Percentiles rank a stretch among this genome's conserved stretches.
phyloP scores from a whole-genome alignment of 2,797 vertebrate genomes.

The Phrynocephalus forsythii region DNA sequence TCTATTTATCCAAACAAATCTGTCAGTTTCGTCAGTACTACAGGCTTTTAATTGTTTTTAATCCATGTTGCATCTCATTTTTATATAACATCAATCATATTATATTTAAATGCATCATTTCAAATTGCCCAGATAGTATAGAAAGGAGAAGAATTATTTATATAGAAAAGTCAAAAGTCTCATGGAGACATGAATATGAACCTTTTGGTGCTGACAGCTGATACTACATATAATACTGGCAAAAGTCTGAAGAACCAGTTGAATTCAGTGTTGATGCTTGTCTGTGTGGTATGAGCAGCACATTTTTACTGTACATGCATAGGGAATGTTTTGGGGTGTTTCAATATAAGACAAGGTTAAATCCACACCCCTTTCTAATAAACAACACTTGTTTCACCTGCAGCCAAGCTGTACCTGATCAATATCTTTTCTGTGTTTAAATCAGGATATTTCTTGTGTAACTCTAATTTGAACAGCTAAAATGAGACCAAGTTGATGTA shows the following conservation, averaged over 20 bases:
- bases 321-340: constrained; percentile 8
- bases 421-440: constrained; percentile 29
- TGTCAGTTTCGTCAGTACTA: no score
- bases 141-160: not conserved
- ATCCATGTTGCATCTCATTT: no score
- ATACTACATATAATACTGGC: not conserved
- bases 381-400: constrained; percentile 23
- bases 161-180: not conserved
- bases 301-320: constrained; percentile 1
- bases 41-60: not conserved
- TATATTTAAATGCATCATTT: not conserved
- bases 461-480: not conserved
- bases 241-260: not conserved
- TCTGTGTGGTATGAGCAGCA: constrained; percentile 5
- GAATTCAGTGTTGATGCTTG: not conserved
- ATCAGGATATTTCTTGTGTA: not conserved
- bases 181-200: not conserved
- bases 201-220: not conserved
- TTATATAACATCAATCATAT: not conserved
- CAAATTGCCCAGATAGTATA: not conserved
- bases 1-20: no score
- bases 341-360: constrained; percentile 23
- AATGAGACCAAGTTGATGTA: not conserved
- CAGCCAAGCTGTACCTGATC: not conserved
- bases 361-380: constrained; percentile 21